phyloP scores from a whole-genome alignment of 2,888 invertebrate genomes.

The Schizaphis graminum region DNA sequence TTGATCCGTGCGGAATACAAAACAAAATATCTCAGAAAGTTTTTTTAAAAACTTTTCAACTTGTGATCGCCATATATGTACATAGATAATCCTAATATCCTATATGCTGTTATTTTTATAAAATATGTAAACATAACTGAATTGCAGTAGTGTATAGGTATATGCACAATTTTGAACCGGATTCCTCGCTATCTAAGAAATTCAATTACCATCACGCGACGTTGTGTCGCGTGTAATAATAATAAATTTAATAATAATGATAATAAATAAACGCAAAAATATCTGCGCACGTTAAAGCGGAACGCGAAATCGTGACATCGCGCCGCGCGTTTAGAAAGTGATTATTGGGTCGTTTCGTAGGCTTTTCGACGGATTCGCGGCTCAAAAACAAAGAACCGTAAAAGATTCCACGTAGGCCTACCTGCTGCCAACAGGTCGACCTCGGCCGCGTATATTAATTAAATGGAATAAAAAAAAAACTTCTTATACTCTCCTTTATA shows the following conservation, averaged over 20 bases:
- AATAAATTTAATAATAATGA: neutral
- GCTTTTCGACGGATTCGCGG: constrained; percentile 44
- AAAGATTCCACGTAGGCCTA: constrained; percentile 46
- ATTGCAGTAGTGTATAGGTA: neutral
- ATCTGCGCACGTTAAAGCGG: neutral
- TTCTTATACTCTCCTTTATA: neutral
- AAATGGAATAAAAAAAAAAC: constrained; percentile 19
- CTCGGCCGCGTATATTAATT: constrained; percentile 54
- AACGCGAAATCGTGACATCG: constrained; percentile 45
- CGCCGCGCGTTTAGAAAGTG: constrained; percentile 51
- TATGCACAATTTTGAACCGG: neutral
- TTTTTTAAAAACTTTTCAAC: neutral
- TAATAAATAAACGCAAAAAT: neutral
- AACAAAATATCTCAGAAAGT: neutral
- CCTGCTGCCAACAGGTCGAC: constrained; percentile 48
- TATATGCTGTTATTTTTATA: neutral
- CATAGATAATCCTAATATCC: neutral
- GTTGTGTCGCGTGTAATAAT: neutral
- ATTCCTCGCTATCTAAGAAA: neutral
- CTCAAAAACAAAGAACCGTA: constrained; percentile 48
- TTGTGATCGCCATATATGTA: neutral
- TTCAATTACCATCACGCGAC: neutral
- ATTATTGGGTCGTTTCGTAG: constrained; percentile 39
- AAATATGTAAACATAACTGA: neutral
- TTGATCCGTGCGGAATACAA: constrained; percentile 7